Conservation (phyloP, 2,113 vertebrate species). For the Bubalus kerabau region DNA sequence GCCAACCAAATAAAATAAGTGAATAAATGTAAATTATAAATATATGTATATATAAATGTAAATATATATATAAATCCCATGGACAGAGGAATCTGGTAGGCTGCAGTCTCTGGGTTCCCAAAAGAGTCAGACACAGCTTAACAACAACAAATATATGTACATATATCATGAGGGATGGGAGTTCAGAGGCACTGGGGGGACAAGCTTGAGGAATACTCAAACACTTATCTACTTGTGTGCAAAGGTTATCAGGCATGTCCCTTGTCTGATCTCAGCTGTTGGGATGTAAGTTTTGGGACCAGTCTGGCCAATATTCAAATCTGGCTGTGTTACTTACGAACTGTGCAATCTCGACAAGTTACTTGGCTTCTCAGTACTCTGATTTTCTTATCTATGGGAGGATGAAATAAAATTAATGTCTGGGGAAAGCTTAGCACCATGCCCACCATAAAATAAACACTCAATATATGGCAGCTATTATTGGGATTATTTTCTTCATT, state of each 20-base stretch:
- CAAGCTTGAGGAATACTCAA: background rate
- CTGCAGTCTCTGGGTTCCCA: background rate
- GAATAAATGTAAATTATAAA: background rate
- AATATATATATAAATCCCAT: background rate
- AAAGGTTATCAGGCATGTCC: fast-evolving
- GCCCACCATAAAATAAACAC: fast-evolving
- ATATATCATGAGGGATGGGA: background rate
- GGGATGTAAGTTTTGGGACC: background rate
- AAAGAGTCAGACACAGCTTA: background rate
- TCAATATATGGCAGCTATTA: background rate
- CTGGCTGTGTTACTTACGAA: background rate
- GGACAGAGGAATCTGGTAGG: background rate
- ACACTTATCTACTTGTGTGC: background rate
- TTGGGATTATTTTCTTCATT: background rate
- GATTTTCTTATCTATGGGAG: background rate
- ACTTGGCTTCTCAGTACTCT: background rate
- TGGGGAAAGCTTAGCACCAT: background rate
- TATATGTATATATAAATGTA: background rate
- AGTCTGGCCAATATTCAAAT: background rate
- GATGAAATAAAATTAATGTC: background rate
- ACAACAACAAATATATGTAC: background rate
- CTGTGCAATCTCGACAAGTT: background rate
- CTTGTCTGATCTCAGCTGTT: background rate
- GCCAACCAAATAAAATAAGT: background rate
- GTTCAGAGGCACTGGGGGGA: background rate